These are phyloP conservation scores for Sandelia bainsii DNA, from an alignment of 2,797 vertebrate genomes.

Conservation along the genomic window DNA sequence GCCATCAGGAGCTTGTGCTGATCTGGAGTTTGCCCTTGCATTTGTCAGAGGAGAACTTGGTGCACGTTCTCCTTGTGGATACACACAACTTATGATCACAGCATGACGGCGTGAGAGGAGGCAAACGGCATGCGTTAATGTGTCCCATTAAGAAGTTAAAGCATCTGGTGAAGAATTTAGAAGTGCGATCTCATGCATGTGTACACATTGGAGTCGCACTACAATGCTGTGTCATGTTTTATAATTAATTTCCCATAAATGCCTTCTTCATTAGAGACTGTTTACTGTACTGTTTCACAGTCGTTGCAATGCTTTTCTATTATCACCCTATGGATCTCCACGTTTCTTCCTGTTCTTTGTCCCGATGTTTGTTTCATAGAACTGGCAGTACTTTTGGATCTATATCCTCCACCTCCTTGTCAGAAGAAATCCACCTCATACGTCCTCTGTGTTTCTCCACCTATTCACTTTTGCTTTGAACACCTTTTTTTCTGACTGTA, in stretches of 20 bases:
- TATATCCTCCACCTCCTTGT: constrained; percentile 4
- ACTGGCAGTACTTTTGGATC: constrained; percentile 10
- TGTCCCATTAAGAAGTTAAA: constrained; percentile 48
- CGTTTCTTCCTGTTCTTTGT: constrained; percentile 4
- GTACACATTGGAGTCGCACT: constrained; percentile 2
- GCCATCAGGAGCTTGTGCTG: constrained; percentile 57
- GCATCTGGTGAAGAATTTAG: constrained; percentile 63
- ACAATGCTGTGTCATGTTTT: constrained; percentile 33
- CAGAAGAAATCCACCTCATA: constrained; percentile 30
- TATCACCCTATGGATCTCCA: constrained; percentile 11
- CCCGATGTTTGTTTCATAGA: constrained; percentile 13
- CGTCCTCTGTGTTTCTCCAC: constrained; percentile 18
- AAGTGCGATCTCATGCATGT: constrained; percentile 4
- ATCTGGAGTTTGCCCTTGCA: constrained; percentile 51
- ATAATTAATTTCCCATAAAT: constrained; percentile 27
- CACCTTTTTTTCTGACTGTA: constrained; percentile 31
- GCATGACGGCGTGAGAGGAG: background rate
- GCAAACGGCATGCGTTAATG: constrained; percentile 34
- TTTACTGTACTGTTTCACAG: constrained; percentile 22
- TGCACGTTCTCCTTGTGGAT: constrained; percentile 15
- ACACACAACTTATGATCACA: constrained; percentile 10
- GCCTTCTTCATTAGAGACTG: constrained; percentile 30
- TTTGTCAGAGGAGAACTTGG: constrained; percentile 48
- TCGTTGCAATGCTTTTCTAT: constrained; percentile 1
- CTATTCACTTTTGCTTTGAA: constrained; percentile 34